Conservation (phyloP, 2,113 vertebrate genomes). For the Lonchura striata region DNA sequence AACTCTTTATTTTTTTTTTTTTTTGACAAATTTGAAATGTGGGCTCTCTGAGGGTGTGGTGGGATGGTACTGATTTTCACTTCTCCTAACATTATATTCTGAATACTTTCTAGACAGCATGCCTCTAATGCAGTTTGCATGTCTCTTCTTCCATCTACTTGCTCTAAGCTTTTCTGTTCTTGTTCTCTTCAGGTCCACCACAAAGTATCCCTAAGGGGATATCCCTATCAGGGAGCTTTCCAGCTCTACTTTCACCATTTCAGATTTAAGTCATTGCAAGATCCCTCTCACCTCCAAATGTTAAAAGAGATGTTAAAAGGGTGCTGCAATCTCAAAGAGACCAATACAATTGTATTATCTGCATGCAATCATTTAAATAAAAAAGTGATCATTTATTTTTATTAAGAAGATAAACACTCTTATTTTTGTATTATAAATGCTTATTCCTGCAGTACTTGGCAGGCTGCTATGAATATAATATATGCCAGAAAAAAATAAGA, state of each 20-base stretch:
- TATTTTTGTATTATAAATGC: background rate
- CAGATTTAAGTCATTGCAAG: background rate
- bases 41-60: background rate
- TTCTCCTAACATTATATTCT: background rate
- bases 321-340: background rate
- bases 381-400: background rate
- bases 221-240: background rate
- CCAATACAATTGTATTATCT: background rate
- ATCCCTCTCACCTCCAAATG: background rate
- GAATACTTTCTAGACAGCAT: background rate
- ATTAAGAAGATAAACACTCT: background rate
- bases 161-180: background rate
- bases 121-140: background rate
- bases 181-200: background rate
- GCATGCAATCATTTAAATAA: background rate
- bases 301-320: background rate
- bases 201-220: background rate
- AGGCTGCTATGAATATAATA: background rate
- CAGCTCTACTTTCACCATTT: background rate
- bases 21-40: background rate
- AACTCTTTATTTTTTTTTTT: background rate
- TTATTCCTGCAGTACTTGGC: background rate
- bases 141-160: background rate
- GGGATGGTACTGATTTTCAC: background rate
- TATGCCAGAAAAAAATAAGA: background rate